Conservation (phyloP, 2,113 vertebrate genomes). For the Taurulus bubalis region DNA sequence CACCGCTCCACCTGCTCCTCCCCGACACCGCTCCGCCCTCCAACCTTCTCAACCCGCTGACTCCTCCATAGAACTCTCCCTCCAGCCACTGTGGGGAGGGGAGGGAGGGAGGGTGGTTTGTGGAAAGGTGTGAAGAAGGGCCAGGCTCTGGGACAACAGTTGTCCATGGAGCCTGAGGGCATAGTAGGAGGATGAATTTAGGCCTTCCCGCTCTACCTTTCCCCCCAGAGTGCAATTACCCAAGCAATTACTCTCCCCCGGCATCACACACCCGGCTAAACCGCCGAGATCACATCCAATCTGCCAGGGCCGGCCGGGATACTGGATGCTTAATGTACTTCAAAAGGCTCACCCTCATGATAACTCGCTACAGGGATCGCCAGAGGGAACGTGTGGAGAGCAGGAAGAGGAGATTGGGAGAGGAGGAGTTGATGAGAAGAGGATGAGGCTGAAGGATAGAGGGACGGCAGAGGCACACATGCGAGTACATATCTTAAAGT, state of each 20-base stretch:
- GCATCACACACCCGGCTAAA: constrained; percentile 65
- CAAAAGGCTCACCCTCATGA: constrained; percentile 61
- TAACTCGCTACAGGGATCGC: constrained; percentile 58
- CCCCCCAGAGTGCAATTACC: constrained; percentile 82
- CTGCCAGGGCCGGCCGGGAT: constrained; percentile 56
- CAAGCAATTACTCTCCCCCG: constrained; percentile 72
- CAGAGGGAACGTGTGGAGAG: constrained; percentile 45
- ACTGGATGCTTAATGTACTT: constrained; percentile 66
- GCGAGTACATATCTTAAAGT: constrained; percentile 16
- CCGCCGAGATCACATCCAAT: constrained; percentile 70
- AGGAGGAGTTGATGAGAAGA: constrained; percentile 44
- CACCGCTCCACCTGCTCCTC: constrained; percentile 44
- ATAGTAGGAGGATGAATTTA: constrained; percentile 59
- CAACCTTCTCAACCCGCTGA: constrained; percentile 48
- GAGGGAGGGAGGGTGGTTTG: neutral
- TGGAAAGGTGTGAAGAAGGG: constrained; percentile 41
- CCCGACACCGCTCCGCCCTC: constrained; percentile 49
- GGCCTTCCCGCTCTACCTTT: constrained; percentile 51
- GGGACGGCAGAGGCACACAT: constrained; percentile 14
- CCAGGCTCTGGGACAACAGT: constrained; percentile 33
- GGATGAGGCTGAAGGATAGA: constrained; percentile 47
- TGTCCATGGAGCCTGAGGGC: constrained; percentile 53
- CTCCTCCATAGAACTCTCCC: constrained; percentile 49
- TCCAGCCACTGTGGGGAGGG: constrained; percentile 37
- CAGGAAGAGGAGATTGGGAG: constrained; percentile 36